Evolutionary conservation across 2,113 vertebrate genomes (phyloP), one percentile per base, ranked within the genome.

Genomic region (Castor canadensis): DNA sequence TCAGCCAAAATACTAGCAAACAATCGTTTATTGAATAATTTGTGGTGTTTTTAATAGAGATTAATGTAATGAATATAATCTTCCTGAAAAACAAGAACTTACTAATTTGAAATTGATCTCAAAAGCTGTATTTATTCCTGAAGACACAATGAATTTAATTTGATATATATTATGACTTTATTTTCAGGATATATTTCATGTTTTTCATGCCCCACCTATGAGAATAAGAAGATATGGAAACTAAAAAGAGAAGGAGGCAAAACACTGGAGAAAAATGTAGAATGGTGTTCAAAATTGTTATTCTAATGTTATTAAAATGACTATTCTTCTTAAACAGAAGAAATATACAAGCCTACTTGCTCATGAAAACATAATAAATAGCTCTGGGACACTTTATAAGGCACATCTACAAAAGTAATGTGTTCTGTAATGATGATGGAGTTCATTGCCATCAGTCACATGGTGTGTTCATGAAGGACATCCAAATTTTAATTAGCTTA

Each of bases 401-500:
- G 64, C 67, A 88, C 40, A 88, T 76, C 80, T 49, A 87, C 95
- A 60, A 91, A 88, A 91, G 93, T 97, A 89, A 97, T 92, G 79
- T 95, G 47, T 60, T 96, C 84, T n/a, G 84, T 96, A 96, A 95
- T 77, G 82, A 66, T 90, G 94, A 92, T 40, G 30, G 94, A 94
- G 24, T 83, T 77, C 93, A 56, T 60, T 0, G 16, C 90, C 91
- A 96, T 95, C 91, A 45, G 88, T 97, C 88, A 93, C 79, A 73
- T 92, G 82, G 56, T 15, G 24, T 93, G 90, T 30, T 95, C 76
- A 92, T 80, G 96, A 94, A 96, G 87, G 86, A 89, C 95, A 52
- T 95, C 88, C 93, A 91, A 87, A 87, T 96, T 97, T 93, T 96
- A 97, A 94, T 93, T 96, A 89, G 58, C 73, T 77, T 79, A 91